Evolutionary conservation across 2,888 invertebrate genomes (phyloP).

Genomic region (Melikaiella ostensackeni): DNA sequence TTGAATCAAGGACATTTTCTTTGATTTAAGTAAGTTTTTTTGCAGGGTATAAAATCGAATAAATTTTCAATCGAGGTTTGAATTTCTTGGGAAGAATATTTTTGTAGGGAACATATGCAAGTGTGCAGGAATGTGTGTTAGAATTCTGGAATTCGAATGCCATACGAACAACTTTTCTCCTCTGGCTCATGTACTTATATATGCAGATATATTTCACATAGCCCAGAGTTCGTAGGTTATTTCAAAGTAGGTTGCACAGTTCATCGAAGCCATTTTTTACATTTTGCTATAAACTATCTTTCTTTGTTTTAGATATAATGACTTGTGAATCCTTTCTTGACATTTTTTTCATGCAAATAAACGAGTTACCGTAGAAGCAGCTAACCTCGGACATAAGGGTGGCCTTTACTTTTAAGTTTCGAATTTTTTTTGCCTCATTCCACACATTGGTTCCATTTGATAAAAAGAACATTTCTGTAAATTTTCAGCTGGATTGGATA

Average conservation of each 20-base stretch:
- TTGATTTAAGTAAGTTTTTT: too few species aligned
- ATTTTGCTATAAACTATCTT: constrained; percentile 40
- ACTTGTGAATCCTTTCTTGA: background rate
- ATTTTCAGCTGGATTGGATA: too few species aligned
- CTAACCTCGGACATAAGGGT: too few species aligned
- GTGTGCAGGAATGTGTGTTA: constrained; percentile 20
- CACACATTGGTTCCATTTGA: too few species aligned
- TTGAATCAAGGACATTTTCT: too few species aligned
- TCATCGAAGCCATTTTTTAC: constrained; percentile 68
- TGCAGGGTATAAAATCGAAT: too few species aligned
- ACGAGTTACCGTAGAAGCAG: too few species aligned
- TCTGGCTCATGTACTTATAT: constrained; percentile 8
- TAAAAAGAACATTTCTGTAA: too few species aligned
- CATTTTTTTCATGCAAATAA: background rate
- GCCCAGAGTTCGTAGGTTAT: constrained; percentile 35
- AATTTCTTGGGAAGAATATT: background rate
- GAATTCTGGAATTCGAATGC: constrained; percentile 16
- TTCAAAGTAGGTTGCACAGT: constrained; percentile 70
- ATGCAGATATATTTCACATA: constrained; percentile 12
- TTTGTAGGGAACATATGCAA: background rate
- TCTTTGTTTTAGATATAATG: constrained; percentile 48
- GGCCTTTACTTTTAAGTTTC: too few species aligned
- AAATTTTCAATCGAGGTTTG: background rate
- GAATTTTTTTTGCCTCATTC: too few species aligned
- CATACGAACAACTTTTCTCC: constrained; percentile 1